Conservation (phyloP, 2,888 invertebrate genomes). For the Petrolisthes manimaculis region DNA sequence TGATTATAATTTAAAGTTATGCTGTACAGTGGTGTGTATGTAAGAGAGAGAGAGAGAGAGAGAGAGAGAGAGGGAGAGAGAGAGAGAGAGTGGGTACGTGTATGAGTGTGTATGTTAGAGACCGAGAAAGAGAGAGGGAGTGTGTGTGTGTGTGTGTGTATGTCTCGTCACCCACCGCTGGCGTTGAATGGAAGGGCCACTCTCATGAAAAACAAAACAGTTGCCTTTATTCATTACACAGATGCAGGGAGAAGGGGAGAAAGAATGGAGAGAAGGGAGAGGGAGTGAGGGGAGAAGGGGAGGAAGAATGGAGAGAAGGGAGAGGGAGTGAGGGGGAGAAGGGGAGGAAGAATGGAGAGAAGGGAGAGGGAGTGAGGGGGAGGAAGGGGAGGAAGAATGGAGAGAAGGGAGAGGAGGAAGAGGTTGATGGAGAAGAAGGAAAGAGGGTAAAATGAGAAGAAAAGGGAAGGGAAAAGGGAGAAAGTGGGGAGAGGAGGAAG, state of each 20-base stretch:
- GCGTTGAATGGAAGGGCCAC: conserved; percentile 8
- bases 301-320: neutral
- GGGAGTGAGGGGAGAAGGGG: neutral
- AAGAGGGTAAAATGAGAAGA: neutral
- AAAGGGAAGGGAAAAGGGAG: neutral
- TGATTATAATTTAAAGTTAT: no score
- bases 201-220: conserved; percentile 53
- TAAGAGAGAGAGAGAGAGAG: no score
- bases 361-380: neutral
- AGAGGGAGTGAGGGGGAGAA: neutral
- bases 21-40: no score
- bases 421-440: neutral
- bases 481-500: neutral
- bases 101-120: no score
- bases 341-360: no score
- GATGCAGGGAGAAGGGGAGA: conserved; percentile 18
- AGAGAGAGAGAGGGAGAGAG: no score
- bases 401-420: neutral
- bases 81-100: no score
- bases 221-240: conserved; percentile 47
- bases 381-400: neutral
- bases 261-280: neutral
- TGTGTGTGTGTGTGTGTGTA: neutral
- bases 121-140: neutral
- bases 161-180: neutral